A percentile compares a stretch with the other conserved stretches of the same genome.
Conservation (phyloP, 2,888 invertebrate genomes). For the Busseola fusca region DNA sequence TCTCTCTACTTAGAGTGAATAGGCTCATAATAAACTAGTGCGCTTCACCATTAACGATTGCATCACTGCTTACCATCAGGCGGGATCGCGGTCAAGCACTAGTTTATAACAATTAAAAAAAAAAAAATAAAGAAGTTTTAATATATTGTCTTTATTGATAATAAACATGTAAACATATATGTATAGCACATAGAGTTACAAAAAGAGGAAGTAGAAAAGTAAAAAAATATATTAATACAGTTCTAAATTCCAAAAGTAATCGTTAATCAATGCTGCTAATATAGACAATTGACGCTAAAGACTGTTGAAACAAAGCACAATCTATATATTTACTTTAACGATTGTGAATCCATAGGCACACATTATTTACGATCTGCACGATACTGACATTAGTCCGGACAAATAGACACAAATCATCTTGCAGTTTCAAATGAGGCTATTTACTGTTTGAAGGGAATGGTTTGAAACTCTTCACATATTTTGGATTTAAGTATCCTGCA, state of each 20-base stretch:
- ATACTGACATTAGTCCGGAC: conserved; percentile 50
- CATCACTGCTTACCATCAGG: too few relatives aligned
- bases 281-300: conserved; percentile 29
- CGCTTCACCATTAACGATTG: too few relatives aligned
- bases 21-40: too few relatives aligned
- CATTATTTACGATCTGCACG: conserved; percentile 46
- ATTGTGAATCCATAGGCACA: conserved; percentile 39
- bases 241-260: background rate
- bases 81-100: too few relatives aligned
- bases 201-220: background rate
- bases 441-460: conserved; percentile 28
- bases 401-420: conserved; percentile 55
- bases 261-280: background rate
- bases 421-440: conserved; percentile 41
- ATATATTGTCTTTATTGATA: too few relatives aligned
- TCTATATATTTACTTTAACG: conserved; percentile 28
- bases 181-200: too few relatives aligned
- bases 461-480: conserved; percentile 32
- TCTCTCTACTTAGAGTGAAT: too few relatives aligned
- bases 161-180: too few relatives aligned
- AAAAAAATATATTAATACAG: background rate
- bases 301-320: conserved; percentile 41
- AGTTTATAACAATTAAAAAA: too few relatives aligned
- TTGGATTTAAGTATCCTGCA: background rate
- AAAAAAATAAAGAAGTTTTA: too few relatives aligned